Conservation (phyloP, 92 coral and sea anemone species). For the Umimayanthus kanabou region DNA sequence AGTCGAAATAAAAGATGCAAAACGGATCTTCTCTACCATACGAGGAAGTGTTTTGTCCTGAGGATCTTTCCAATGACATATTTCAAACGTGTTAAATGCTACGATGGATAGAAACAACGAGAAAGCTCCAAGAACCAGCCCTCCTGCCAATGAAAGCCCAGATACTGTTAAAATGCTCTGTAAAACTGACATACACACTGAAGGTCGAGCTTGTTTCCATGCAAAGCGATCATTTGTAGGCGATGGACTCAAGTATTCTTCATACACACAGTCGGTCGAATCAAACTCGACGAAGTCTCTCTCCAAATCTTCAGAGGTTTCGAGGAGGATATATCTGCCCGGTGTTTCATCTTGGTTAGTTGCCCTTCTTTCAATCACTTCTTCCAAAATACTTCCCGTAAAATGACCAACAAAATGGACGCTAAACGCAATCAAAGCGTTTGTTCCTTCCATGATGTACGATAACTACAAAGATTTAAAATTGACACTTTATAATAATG, state of each 20-base stretch:
- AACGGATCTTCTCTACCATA: not conserved
- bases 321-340: not conserved
- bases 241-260: not conserved
- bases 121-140: conserved; percentile 8
- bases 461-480: no score
- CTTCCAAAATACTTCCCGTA: not conserved
- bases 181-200: not conserved
- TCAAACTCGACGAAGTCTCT: not conserved
- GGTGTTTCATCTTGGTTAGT: not conserved
- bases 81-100: not conserved
- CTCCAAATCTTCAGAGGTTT: not conserved
- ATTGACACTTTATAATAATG: no score
- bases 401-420: not conserved
- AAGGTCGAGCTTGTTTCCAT: conserved; percentile 25
- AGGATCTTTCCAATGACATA: not conserved
- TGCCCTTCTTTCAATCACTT: not conserved
- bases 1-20: not conserved
- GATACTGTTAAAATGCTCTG: not conserved
- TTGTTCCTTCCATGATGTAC: no score
- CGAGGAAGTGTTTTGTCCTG: not conserved
- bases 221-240: not conserved
- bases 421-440: not conserved
- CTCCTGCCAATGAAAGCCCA: conserved; percentile 5
- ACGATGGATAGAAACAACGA: not conserved
- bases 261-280: not conserved